A percentile compares a stretch with the other conserved stretches of the same genome.
Conservation (phyloP, 2,888 invertebrate genomes). For the Apamea crenata region DNA sequence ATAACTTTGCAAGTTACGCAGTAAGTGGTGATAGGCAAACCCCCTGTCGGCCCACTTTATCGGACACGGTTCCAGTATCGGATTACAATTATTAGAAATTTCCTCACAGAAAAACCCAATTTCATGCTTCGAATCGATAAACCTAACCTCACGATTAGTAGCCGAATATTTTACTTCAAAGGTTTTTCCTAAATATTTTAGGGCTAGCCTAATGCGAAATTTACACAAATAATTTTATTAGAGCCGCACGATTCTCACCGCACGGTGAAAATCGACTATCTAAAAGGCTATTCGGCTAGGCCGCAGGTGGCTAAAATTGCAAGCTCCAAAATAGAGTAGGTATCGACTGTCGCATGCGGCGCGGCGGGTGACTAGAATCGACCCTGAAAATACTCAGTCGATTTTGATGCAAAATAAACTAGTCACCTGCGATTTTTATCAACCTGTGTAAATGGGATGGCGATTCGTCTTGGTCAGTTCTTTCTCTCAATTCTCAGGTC, state of each 20-base stretch:
- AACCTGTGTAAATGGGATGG: background rate
- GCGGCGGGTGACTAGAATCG: too few relatives aligned
- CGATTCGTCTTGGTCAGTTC: too few relatives aligned
- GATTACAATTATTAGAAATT: conserved; percentile 40
- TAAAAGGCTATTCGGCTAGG: too few relatives aligned
- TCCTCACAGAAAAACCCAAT: conserved; percentile 6
- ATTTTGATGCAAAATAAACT: conserved; percentile 17
- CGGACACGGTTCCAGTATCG: conserved; percentile 34
- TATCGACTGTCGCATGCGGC: too few relatives aligned
- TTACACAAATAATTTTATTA: too few relatives aligned
- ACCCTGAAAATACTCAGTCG: conserved; percentile 46
- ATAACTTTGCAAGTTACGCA: conserved; percentile 34
- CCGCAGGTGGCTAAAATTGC: too few relatives aligned
- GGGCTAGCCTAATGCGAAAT: too few relatives aligned
- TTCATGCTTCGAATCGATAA: conserved; percentile 28
- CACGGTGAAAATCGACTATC: too few relatives aligned
- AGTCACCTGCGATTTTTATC: background rate
- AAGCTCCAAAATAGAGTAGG: too few relatives aligned
- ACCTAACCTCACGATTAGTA: background rate
- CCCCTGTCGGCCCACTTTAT: conserved; percentile 53
- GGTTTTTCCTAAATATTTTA: background rate
- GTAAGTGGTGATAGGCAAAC: conserved; percentile 47
- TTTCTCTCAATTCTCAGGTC: too few relatives aligned
- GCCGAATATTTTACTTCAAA: background rate
- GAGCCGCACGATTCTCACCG: too few relatives aligned